These are phyloP conservation scores for Microctenopoma steveboyesi DNA, from an alignment of 2,797 vertebrate genomes.

Conservation along the genomic window DNA sequence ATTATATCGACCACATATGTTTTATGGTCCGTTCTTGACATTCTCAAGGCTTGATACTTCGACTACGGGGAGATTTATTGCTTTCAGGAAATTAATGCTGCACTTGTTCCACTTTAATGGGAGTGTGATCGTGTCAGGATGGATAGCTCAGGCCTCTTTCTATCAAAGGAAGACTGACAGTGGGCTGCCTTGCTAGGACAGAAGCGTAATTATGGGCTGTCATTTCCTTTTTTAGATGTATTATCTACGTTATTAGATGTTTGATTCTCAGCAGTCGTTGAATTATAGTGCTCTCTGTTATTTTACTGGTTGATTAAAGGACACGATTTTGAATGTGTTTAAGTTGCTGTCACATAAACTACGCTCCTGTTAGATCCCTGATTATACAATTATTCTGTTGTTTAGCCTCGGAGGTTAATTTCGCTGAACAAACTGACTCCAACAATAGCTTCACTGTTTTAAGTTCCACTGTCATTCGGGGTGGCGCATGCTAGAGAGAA, in stretches of 20 bases:
- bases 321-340: neutral
- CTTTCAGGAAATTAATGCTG: conserved; percentile 75
- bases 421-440: neutral
- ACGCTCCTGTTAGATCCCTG: neutral
- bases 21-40: conserved; percentile 66
- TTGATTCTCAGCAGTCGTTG: conserved; percentile 27
- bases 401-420: neutral
- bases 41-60: conserved; percentile 60
- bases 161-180: conserved; percentile 57
- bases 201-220: conserved; percentile 37
- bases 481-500: conserved; percentile 24
- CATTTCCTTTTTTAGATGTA: conserved; percentile 27
- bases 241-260: conserved; percentile 40
- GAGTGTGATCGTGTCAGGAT: conserved; percentile 69
- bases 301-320: neutral
- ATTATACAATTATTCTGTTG: neutral
- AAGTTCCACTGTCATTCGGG: conserved; percentile 15
- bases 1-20: conserved; percentile 74
- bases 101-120: conserved; percentile 74
- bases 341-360: neutral
- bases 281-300: conserved; percentile 13
- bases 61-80: conserved; percentile 74
- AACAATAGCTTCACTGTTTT: conserved; percentile 13
- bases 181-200: conserved; percentile 40
- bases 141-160: conserved; percentile 44